Evolutionary conservation across 2,797 vertebrate species (phyloP), one percentile per base, ranked within the genome.

Genomic region (Micromesistius poutassou): DNA sequence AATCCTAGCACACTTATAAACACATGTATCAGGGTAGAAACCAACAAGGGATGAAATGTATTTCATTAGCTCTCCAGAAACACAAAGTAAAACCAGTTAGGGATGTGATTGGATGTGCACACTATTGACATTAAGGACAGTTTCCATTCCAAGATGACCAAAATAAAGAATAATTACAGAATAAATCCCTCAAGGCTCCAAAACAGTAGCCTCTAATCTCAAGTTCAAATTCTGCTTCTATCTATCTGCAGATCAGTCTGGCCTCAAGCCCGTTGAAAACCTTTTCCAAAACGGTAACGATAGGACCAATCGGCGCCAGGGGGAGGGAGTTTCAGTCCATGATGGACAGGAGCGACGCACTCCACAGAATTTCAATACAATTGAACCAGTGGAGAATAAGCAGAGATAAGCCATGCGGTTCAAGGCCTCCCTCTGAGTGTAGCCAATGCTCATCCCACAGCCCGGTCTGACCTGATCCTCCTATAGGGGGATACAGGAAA

Each of bases 111-210:
- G 66, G 74, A 30, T 76, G 66, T 33, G 14, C 71, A 71, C 6
- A 31, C 22, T 46, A 28, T 73, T 82, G 74, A 83, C 81, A 66
- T 81, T 38, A 33, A 46, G 71, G 77, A 76, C 70, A 68, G 62
- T 68, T 68, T 28, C 25, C 62, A 68, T 5, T 68, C 62, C 6
- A 68, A 28, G 55, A 62, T 16, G 5, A 62, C 46, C 19, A 50
- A 62, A 30, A 68, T 28, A 68, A 68, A 10, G 8, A 28, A 68
- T 28, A 25, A 68, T 68, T 68, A 16, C 55, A 25, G 8, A n/a
- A 55, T 3, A 55, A 68, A 68, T 28, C 46, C 55, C n/a, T 62
- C 62, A 25, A 68, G 62, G 10, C 9, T 28, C 25, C 22, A 22
- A 50, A 25, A 19, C 55, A 28, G 8, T 4, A 28, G 16, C 62